Percentiles rank a stretch among this genome's conserved stretches.
Evolutionary conservation across 2,888 invertebrate genomes (phyloP).

Genomic region (Leucozona laternaria): DNA sequence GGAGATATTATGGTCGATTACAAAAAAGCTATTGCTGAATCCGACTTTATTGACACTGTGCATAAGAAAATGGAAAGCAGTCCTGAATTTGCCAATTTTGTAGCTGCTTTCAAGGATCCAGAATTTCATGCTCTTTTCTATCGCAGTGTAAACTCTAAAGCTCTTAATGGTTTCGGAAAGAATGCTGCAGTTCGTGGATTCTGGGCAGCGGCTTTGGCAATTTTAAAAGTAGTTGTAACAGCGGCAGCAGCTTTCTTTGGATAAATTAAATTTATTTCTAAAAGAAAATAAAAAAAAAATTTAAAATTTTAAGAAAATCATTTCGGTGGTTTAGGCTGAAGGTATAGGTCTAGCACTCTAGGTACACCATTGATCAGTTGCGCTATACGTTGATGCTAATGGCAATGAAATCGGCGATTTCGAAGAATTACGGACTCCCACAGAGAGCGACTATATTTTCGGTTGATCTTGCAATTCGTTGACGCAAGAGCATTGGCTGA

Average conservation of each 20-base stretch:
- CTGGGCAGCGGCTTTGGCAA: not conserved
- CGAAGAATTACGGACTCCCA: no score
- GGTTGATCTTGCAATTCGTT: no score
- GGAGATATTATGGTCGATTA: slow-evolving; percentile 19
- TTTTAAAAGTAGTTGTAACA: not conserved
- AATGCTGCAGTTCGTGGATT: slow-evolving; percentile 6
- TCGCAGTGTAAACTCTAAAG: not conserved
- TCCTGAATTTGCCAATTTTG: slow-evolving; percentile 26
- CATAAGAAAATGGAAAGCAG: slow-evolving; percentile 1
- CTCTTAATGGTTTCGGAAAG: not conserved
- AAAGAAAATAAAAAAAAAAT: not conserved
- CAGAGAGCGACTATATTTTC: no score
- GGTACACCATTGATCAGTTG: no score
- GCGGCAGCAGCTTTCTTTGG: not conserved
- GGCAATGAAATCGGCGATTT: no score
- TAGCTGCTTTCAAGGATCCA: slow-evolving; percentile 18
- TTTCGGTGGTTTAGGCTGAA: no score
- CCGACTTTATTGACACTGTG: not conserved
- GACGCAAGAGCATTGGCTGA: no score
- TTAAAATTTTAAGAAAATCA: no score
- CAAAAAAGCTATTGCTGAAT: not conserved
- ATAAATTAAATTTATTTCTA: not conserved
- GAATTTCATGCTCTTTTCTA: slow-evolving; percentile 10
- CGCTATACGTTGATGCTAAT: no score
- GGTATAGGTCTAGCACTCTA: no score